Evolutionary conservation across 2,888 invertebrate genomes (phyloP), one percentile per base, ranked within the genome.

Genomic region (Tenthredo amoena): DNA sequence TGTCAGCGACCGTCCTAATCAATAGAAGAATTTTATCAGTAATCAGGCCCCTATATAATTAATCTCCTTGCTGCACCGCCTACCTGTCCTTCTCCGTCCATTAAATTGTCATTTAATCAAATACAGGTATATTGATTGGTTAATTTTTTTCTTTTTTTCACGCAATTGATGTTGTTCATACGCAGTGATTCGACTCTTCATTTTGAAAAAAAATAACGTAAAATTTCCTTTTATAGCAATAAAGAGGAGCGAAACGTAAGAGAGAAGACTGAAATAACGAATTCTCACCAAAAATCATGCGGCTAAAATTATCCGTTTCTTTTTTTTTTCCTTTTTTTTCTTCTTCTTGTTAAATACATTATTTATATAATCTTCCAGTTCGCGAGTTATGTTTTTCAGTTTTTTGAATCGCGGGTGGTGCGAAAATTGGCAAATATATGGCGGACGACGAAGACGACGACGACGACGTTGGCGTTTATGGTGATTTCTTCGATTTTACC

Each of bases 11-110:
- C 55, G 55, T 55, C n/a, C 50, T 55, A 55, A n/a, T 55, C 55
- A n/a, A 55, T 55, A 55, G 3, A 15, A 55, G 18, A 55, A 26
- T 1, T 55, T 55, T 55, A 55, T 55, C 55, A 55, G 55, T 55
- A 55, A n/a, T 55, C 55, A n/a, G 55, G 55, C 55, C 55, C n/a
- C 55, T n/a, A n/a, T 55, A 55, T 55, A 55, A n/a, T 55, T 55
- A 55, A 55, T 55, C 55, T 55, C 55, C 55, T 55, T 55, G 55
- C 55, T 55, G 55, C 55, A 55, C 55, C 55, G 55, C 55, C n/a
- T 55, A 55, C n/a, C 55, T 55, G 55, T 55, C 55, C 5, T 50
- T 50, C n/a, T 55, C 55, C 55, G 55, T 55, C 55, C 55, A n/a
- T 55, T n/a, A 55, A 55, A 55, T 55, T 55, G 6, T n/a, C 55